Evolutionary conservation across 2,113 vertebrate species (phyloP), one percentile per base, ranked within the genome.

Genomic region (Cricetomys ansorgei): DNA sequence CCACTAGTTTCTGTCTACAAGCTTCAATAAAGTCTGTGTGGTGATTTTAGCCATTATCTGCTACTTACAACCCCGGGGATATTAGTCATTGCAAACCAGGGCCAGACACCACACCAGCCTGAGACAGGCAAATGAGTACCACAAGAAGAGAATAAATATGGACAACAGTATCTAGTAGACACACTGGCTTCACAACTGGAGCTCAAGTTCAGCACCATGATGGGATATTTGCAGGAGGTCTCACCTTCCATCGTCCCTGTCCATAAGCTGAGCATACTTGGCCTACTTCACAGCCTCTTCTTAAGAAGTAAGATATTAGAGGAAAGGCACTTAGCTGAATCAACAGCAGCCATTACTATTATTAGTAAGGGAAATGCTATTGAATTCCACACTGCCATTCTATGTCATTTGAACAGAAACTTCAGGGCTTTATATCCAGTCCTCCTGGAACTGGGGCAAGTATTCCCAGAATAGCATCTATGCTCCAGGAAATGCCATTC

Each of bases 281-380:
- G 81, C 48, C 45, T 81, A 55, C 23, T 34, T 76, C 31, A n/a
- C 25, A 80, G 69, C 4, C 15, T 77, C n/a, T 25, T 91, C 34
- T 80, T 29, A 70, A 62, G 80, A 96, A 91, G 67, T 16, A 50
- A 92, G 37, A 70, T 84, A 89, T 19, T 57, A 91, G 2, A 94
- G 19, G 15, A 29, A 87, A 72, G 48, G 64, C n/a, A 65, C 67
- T 79, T 89, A 40, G 37, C 75, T 77, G 62, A 95, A 57, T 53
- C 55, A 23, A 89, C 50, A 53, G 19, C 17, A 62, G 62, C 31
- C 7, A 16, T 21, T 17, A 25, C 11, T 57, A 34, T 53, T 45
- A 87, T 40, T 70, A 69, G 81, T 45, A 86, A 94, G 73, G 17
- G 43, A 92, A 64, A 89, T 1, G 7, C 50, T 45, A 87, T 12